phyloP scores from a whole-genome alignment of 2,797 vertebrate species.

The Peromyscus nudipes region DNA sequence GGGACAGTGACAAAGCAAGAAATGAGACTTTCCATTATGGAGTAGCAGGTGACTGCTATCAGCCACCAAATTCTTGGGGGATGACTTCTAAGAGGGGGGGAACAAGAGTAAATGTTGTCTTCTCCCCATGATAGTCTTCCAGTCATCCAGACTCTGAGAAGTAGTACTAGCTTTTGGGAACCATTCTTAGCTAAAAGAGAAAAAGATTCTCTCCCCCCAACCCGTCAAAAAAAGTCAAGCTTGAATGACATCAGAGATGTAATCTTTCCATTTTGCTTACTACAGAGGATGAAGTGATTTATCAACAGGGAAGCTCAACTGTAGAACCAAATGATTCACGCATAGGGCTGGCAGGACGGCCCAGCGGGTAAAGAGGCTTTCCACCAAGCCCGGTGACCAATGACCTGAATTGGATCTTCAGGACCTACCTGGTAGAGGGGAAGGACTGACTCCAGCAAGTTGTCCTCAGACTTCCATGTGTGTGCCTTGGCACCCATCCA shows the following conservation, averaged over 20 bases:
- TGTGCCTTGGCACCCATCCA: background rate
- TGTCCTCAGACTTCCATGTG: background rate
- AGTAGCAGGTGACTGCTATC: conserved; percentile 76
- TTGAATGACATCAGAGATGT: background rate
- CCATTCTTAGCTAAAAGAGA: background rate
- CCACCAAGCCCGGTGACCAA: background rate
- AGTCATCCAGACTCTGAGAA: background rate
- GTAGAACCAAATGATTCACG: background rate
- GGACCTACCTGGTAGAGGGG: too few species aligned
- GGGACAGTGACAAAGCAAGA: conserved; percentile 27
- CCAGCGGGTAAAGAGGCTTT: too few species aligned
- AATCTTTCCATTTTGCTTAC: background rate
- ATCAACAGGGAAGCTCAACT: background rate
- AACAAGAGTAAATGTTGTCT: conserved; percentile 66
- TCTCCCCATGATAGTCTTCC: conserved; percentile 68
- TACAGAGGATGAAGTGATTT: background rate
- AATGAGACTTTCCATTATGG: conserved; percentile 60
- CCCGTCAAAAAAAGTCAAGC: background rate
- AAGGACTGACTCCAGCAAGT: background rate
- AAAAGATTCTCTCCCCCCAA: background rate
- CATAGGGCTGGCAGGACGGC: background rate
- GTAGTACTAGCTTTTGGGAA: background rate
- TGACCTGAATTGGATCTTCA: background rate
- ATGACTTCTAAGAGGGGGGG: conserved; percentile 77
- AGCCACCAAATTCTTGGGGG: conserved; percentile 64